Conservation (phyloP, 2,113 vertebrate species). For the Atrichornis clamosus region DNA sequence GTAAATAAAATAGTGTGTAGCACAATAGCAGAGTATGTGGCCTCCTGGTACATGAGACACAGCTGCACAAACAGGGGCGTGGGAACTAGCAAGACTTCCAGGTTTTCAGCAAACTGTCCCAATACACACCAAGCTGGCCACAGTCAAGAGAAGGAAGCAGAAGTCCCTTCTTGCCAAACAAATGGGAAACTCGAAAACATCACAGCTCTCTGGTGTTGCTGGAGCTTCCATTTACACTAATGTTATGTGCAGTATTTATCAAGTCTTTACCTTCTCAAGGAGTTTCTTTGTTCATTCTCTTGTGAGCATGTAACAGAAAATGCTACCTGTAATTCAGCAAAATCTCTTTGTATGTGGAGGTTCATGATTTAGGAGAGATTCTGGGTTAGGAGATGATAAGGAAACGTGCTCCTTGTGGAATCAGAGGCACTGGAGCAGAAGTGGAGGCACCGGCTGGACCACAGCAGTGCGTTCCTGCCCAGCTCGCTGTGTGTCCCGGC, state of each 20-base stretch:
- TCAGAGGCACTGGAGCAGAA: not conserved
- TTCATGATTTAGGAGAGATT: not conserved
- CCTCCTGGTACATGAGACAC: not conserved
- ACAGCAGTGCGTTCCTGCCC: not conserved
- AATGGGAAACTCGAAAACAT: not conserved
- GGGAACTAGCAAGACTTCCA: not conserved
- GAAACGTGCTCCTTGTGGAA: accelerated
- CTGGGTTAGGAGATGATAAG: not conserved
- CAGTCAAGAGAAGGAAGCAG: not conserved
- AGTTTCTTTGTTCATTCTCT: not conserved
- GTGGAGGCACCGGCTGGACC: not conserved
- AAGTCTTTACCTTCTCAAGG: not conserved
- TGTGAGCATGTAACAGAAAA: not conserved
- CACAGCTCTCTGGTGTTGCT: not conserved
- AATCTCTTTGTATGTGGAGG: not conserved
- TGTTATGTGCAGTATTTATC: not conserved
- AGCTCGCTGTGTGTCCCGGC: not conserved
- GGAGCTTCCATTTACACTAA: not conserved
- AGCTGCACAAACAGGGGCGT: not conserved
- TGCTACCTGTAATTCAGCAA: not conserved
- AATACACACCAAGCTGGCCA: not conserved
- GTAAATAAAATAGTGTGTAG: not conserved
- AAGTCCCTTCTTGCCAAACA: not conserved
- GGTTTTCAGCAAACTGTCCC: not conserved
- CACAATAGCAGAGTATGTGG: not conserved